Conservation (phyloP, 1,140 invertebrate species). For the Bursaphelenchus mucronatus region DNA sequence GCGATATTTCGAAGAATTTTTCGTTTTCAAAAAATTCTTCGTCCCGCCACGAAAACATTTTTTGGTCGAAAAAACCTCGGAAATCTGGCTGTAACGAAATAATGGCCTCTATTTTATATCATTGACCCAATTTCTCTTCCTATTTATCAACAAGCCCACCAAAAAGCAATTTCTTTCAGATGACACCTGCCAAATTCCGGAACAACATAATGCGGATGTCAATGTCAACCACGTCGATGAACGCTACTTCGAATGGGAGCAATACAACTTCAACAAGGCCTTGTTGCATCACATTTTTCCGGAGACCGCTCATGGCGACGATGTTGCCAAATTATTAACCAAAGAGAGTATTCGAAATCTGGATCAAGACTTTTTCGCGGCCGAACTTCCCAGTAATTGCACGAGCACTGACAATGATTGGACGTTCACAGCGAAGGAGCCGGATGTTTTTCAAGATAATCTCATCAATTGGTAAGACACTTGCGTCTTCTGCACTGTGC, state of each 20-base stretch:
- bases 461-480: background rate
- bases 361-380: background rate
- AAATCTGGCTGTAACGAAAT: no score
- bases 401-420: background rate
- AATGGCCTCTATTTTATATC: no score
- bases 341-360: background rate
- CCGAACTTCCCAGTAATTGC: background rate
- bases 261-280: conserved; percentile 11
- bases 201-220: conserved; percentile 14
- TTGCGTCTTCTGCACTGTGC: background rate
- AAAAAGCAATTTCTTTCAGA: conserved; percentile 7
- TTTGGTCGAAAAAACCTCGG: no score
- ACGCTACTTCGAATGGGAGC: conserved; percentile 12
- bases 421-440: background rate
- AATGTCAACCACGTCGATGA: conserved; percentile 1
- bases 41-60: no score
- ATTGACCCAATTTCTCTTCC: no score
- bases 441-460: background rate
- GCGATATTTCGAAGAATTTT: no score
- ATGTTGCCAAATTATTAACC: background rate
- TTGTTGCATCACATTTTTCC: conserved; percentile 12
- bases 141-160: no score
- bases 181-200: background rate
- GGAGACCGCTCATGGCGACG: conserved; percentile 6
- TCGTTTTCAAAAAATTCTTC: no score